A percentile compares a stretch with the other conserved stretches of the same genome.
phyloP scores from a whole-genome alignment of 2,113 vertebrate species.

The Sinosuthora webbiana region DNA sequence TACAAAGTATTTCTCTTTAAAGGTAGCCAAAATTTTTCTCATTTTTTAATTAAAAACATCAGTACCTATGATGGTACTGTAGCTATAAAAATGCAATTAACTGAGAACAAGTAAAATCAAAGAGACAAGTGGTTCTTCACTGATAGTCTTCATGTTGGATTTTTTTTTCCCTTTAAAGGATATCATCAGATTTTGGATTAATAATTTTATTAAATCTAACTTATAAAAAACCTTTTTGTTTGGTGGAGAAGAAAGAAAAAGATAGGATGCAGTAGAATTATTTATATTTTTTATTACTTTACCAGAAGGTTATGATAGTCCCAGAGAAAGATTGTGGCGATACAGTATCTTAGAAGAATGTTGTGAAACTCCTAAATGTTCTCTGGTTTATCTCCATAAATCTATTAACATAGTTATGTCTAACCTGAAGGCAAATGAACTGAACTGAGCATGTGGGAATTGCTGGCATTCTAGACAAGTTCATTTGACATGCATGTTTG shows the following conservation, averaged over 20 bases:
- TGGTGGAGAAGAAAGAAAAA: not conserved
- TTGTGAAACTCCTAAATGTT: not conserved
- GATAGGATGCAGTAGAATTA: not conserved
- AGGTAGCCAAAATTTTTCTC: not conserved
- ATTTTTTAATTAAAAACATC: not conserved
- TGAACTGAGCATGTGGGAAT: not conserved
- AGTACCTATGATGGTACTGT: not conserved
- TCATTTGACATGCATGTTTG: conserved; percentile 22
- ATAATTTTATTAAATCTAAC: not conserved
- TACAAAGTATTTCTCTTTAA: not conserved
- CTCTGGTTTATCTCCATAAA: not conserved
- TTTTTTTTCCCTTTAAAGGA: not conserved
- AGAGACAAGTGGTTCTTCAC: not conserved
- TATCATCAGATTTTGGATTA: not conserved
- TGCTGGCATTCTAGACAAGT: conserved; percentile 2
- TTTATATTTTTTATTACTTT: not conserved
- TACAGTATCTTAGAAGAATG: not conserved
- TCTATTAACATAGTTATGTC: not conserved
- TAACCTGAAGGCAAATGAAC: conserved; percentile 23
- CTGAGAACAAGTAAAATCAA: not conserved
- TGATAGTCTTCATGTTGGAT: not conserved
- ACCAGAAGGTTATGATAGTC: not conserved
- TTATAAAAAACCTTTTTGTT: not conserved
- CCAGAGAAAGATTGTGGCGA: not conserved
- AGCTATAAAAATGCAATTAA: not conserved